These are phyloP conservation scores for Noctua pronuba DNA, from an alignment of 2,888 invertebrate species.

Conservation along the genomic window DNA sequence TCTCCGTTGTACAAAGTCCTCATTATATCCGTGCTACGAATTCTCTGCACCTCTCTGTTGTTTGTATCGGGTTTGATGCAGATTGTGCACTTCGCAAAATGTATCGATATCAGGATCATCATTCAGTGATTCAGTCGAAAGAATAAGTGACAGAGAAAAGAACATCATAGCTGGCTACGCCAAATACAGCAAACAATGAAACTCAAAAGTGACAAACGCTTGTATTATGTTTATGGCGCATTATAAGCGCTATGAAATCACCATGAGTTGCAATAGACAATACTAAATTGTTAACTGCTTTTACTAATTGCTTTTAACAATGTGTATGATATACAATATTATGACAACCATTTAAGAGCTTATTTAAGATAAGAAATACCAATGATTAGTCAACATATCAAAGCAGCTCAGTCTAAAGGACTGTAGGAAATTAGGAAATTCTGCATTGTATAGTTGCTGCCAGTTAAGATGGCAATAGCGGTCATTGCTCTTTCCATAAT, in stretches of 20 bases:
- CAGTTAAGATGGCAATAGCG: no score
- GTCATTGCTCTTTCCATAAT: no score
- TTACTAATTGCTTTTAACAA: conserved; percentile 10
- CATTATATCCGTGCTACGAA: background rate
- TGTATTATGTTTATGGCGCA: conserved; percentile 19
- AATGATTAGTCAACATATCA: no score
- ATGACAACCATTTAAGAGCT: background rate
- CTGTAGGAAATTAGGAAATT: no score
- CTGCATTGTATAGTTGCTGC: no score
- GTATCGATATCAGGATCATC: background rate
- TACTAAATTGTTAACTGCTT: conserved; percentile 7
- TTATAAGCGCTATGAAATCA: conserved; percentile 26
- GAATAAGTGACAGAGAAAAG: background rate
- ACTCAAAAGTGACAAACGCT: conserved; percentile 25
- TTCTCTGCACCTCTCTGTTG: background rate
- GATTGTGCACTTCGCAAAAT: no score
- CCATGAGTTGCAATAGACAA: conserved; percentile 35
- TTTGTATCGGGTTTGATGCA: no score
- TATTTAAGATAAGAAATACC: background rate
- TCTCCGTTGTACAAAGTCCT: background rate
- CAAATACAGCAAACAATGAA: conserved; percentile 9
- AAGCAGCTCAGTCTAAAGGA: no score
- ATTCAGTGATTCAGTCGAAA: background rate
- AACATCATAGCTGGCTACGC: conserved; percentile 1
- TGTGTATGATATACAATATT: background rate